Evolutionary conservation across 2,113 vertebrate species (phyloP), one percentile per base, ranked within the genome.

Genomic region (Hemiprocne comata): DNA sequence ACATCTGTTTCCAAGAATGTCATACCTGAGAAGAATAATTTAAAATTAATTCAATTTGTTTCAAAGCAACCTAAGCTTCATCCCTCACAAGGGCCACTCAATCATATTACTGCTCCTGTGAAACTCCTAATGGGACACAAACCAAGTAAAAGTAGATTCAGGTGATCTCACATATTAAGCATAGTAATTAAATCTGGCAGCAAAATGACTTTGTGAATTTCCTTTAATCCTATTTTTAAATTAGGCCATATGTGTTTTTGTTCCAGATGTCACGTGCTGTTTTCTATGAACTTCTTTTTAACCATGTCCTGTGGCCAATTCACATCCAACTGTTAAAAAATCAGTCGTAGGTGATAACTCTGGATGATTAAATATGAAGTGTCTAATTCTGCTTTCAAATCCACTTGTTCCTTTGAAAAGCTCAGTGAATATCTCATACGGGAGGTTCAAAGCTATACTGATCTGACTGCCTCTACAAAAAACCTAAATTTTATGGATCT

Each of bases 1-100:
- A 93, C 93, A 94, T 96, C 92, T 92, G 82, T 90, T 97, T 95
- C 88, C 70, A 96, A 95, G 94, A 95, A 96, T 95, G 95, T 53
- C 84, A 84, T 96, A 96, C 95, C 92, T 95, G 94, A 95, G 95
- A 97, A 95, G 73, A 96, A 96, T 97, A 88, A 96, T 84, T 92
- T 90, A 77, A 89, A 89, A 95, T 93, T 97, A 96, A 96, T 94
- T 88, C 61, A 86, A 93, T 96, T 95, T 95, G 86, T 96, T 96
- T 95, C 92, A 96, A 96, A 96, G 92, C 88, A 94, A 86, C 80
- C 80, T 90, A 90, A 96, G 93, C 65, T 92, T 71, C 85, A 65
- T 94, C 90, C 90, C 50, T 94, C 83, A 84, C 94, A 93, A 94
- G 73, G 88, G 83, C 93, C 83, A 94, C 92, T 96, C 94, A 97